Evolutionary conservation across 2,797 vertebrate genomes (phyloP).

Genomic region (Nasua narica): DNA sequence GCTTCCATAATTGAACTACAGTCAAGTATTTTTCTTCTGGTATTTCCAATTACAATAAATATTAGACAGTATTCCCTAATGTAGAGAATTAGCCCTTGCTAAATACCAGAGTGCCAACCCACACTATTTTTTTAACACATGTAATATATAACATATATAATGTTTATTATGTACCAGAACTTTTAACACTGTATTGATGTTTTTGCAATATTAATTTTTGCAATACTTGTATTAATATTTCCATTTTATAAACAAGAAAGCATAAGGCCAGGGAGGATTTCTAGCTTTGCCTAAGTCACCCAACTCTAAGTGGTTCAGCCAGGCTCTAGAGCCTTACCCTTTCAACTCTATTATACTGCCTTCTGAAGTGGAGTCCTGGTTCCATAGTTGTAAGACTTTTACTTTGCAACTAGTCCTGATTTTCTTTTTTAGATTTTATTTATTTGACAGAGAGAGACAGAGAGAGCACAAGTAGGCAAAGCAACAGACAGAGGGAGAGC

Average conservation of each 20-base stretch:
- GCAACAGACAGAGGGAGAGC: no score
- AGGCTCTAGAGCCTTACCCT: neutral
- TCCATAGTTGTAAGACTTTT: neutral
- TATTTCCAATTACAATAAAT: conserved; percentile 41
- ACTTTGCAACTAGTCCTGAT: neutral
- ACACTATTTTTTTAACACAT: neutral
- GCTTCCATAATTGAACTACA: neutral
- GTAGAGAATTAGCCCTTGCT: conserved; percentile 2
- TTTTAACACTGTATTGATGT: neutral
- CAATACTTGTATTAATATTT: neutral
- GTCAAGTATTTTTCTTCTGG: conserved; percentile 28
- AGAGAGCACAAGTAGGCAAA: no score
- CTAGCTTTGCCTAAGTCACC: neutral
- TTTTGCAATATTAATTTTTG: neutral
- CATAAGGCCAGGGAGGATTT: neutral
- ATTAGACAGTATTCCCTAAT: conserved; percentile 9
- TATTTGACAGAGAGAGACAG: no score
- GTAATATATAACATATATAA: neutral
- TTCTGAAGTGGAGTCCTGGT: neutral
- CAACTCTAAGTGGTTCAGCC: neutral
- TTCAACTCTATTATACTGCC: accelerated
- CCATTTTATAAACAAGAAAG: neutral
- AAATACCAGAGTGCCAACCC: neutral
- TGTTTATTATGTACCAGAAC: neutral
- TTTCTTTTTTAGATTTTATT: no score